Evolutionary conservation across 2,113 vertebrate species (phyloP).

Genomic region (Anoura caudifer): DNA sequence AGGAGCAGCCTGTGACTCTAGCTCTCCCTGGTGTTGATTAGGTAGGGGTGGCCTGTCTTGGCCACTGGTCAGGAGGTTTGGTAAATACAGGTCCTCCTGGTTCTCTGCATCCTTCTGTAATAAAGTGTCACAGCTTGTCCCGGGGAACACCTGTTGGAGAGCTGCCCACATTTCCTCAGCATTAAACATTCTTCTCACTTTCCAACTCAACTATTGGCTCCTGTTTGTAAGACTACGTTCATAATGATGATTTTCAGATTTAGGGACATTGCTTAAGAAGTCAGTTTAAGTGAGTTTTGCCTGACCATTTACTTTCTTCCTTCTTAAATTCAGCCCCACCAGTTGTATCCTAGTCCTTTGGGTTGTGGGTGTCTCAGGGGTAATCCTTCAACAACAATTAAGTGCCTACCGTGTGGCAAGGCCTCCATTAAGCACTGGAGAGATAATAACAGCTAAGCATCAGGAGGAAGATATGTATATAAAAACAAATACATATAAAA

Average conservation of each 20-base stretch:
- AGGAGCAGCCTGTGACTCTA: neutral
- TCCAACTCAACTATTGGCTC: neutral
- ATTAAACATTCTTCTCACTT: neutral
- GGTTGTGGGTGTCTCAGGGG: neutral
- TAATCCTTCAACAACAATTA: neutral
- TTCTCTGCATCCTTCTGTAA: neutral
- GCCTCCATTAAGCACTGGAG: neutral
- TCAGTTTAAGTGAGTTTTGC: neutral
- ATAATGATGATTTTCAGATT: neutral
- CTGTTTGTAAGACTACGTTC: neutral
- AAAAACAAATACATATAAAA: neutral
- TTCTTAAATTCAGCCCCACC: neutral
- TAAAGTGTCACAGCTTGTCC: neutral
- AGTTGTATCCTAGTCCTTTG: neutral
- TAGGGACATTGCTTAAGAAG: neutral
- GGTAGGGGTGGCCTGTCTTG: neutral
- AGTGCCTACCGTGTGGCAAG: neutral
- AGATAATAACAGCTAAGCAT: neutral
- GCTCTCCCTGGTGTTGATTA: neutral
- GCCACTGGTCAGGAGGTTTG: neutral
- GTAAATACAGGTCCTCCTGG: neutral
- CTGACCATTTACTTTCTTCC: neutral
- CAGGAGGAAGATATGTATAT: neutral
- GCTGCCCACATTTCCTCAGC: neutral
- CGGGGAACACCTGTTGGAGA: neutral